phyloP scores from a whole-genome alignment of 2,797 vertebrate genomes.

The Alcedo atthis region DNA sequence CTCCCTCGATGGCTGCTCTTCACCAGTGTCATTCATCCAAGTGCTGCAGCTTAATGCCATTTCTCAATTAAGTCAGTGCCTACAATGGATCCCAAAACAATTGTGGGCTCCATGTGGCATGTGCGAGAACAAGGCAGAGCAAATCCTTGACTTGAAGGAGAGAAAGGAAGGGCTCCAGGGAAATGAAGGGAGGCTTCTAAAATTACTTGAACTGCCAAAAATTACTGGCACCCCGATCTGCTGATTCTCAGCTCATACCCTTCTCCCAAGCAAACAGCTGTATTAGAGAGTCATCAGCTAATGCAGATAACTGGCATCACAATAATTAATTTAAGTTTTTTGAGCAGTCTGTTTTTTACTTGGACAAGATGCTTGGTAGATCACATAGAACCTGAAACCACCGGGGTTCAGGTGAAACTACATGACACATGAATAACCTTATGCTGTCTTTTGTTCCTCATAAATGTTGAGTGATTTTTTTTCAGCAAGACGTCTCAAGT shows the following conservation, averaged over 20 bases:
- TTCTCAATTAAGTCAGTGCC: not conserved
- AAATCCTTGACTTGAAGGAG: not conserved
- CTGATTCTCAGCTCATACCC: not conserved
- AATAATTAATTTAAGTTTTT: not conserved
- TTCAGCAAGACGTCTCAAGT: slow-evolving; percentile 30
- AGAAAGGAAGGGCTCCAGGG: not conserved
- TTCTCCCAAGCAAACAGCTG: not conserved
- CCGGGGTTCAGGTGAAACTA: slow-evolving; percentile 32
- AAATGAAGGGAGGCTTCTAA: not conserved
- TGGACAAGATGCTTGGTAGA: not conserved
- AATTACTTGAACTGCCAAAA: not conserved
- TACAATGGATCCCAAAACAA: not conserved
- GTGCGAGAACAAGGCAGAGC: not conserved
- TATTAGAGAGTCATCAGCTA: not conserved
- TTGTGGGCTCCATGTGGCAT: not conserved
- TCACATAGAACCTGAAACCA: not conserved
- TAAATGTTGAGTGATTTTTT: not conserved
- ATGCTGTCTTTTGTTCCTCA: slow-evolving; percentile 18
- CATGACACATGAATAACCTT: not conserved
- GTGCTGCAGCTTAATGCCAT: not conserved
- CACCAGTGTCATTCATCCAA: not conserved
- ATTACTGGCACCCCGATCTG: not conserved
- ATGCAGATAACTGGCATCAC: not conserved
- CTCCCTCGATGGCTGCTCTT: not conserved
- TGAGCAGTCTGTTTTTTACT: not conserved